Conservation (phyloP, 2,888 invertebrate species). For the Dromius quadrimaculatus region DNA sequence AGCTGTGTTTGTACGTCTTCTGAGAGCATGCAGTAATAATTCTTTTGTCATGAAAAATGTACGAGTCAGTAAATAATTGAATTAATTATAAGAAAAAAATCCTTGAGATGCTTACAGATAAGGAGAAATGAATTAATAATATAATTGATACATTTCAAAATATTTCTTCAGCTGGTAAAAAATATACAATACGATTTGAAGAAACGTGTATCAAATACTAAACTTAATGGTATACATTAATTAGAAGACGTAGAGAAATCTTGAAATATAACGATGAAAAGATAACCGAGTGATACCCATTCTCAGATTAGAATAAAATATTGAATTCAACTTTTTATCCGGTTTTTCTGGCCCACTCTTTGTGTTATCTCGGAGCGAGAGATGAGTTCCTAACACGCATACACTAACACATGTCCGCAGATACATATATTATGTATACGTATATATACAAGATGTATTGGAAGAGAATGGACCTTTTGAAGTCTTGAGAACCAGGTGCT, state of each 20-base stretch:
- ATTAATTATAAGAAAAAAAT: conserved; percentile 21
- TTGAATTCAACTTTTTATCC: conserved; percentile 40
- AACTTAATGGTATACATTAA: conserved; percentile 42
- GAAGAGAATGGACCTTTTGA: too few species aligned
- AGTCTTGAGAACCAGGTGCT: too few species aligned
- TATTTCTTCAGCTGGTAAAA: conserved; percentile 4
- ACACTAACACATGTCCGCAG: not conserved
- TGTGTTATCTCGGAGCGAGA: conserved; percentile 23
- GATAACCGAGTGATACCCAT: conserved; percentile 33
- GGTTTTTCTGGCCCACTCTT: conserved; percentile 43
- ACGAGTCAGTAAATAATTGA: conserved; percentile 15
- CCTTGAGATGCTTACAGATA: not conserved
- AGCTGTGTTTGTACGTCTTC: conserved; percentile 15
- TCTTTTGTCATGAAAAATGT: conserved; percentile 24
- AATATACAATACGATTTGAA: conserved; percentile 7
- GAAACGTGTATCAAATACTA: conserved; percentile 27
- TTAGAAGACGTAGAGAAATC: conserved; percentile 39
- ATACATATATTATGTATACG: not conserved
- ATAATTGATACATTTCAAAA: conserved; percentile 17
- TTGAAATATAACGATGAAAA: conserved; percentile 46
- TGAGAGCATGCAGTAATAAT: conserved; percentile 27
- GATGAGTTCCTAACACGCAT: conserved; percentile 24
- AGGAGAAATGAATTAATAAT: not conserved
- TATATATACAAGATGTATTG: too few species aligned
- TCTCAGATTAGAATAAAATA: conserved; percentile 39